Evolutionary conservation across 2,113 vertebrate species (phyloP).

Genomic region (Amia ocellicauda): DNA sequence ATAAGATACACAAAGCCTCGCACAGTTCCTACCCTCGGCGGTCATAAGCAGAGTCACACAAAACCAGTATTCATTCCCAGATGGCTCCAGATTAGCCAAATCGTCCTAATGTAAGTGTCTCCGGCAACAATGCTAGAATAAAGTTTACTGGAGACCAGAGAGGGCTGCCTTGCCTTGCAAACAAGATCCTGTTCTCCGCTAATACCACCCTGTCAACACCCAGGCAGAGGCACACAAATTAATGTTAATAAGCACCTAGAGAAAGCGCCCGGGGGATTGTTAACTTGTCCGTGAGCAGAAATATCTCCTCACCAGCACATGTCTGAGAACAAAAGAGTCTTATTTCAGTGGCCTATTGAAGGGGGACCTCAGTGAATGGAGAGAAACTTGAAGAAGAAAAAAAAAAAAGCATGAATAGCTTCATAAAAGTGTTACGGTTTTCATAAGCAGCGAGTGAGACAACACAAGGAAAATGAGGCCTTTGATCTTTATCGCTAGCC

Average conservation of each 20-base stretch:
- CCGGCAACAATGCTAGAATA: neutral
- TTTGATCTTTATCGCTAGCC: no score
- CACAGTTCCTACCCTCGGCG: neutral
- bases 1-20: neutral
- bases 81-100: neutral
- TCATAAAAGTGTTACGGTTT: neutral
- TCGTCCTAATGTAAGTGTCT: neutral
- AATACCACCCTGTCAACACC: neutral
- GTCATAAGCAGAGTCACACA: neutral
- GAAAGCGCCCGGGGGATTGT: neutral
- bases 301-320: neutral
- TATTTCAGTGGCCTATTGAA: neutral
- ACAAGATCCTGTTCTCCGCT: neutral
- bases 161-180: neutral
- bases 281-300: neutral
- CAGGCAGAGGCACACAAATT: neutral
- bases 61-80: neutral
- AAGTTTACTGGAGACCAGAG: neutral
- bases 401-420: neutral
- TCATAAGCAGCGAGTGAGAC: neutral
- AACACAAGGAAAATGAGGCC: neutral
- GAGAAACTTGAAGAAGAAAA: neutral
- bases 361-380: neutral
- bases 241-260: constrained; percentile 4
- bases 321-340: constrained; percentile 1